These are phyloP conservation scores for Pemphredon lugubris DNA, from an alignment of 2,888 invertebrate species.

Conservation along the genomic window DNA sequence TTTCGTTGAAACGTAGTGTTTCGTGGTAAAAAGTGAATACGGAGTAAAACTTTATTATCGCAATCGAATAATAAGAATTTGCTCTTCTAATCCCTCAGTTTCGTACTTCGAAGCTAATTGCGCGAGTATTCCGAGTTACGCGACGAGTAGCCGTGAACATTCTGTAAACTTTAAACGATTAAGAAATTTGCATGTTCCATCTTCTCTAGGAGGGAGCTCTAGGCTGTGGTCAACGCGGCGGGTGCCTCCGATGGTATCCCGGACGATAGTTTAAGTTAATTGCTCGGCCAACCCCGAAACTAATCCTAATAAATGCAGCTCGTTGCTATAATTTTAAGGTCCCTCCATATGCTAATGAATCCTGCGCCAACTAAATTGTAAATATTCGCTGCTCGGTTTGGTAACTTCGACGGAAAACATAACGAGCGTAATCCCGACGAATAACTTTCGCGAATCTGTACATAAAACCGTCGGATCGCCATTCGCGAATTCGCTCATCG, in stretches of 20 bases:
- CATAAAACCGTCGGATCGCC: no score
- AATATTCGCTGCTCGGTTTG: background rate
- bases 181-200: slow-evolving; percentile 50
- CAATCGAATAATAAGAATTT: no score
- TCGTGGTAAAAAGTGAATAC: no score
- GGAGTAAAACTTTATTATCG: no score
- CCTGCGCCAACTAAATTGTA: background rate
- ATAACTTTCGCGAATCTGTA: no score
- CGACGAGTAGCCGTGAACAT: background rate
- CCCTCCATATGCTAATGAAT: slow-evolving; percentile 15
- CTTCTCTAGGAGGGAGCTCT: slow-evolving; percentile 16
- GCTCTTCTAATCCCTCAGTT: no score
- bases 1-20: no score
- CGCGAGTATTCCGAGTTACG: background rate
- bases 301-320: slow-evolving; percentile 42
- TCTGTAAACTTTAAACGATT: slow-evolving; percentile 38
- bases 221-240: slow-evolving; percentile 31
- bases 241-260: slow-evolving; percentile 34
- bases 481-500: no score
- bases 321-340: slow-evolving; percentile 21
- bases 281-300: slow-evolving; percentile 31
- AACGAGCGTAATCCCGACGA: no score
- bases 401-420: background rate
- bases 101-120: background rate
- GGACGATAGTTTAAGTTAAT: slow-evolving; percentile 44